Evolutionary conservation across 2,888 invertebrate genomes (phyloP).

Genomic region (Acrocyrtus sp.): DNA sequence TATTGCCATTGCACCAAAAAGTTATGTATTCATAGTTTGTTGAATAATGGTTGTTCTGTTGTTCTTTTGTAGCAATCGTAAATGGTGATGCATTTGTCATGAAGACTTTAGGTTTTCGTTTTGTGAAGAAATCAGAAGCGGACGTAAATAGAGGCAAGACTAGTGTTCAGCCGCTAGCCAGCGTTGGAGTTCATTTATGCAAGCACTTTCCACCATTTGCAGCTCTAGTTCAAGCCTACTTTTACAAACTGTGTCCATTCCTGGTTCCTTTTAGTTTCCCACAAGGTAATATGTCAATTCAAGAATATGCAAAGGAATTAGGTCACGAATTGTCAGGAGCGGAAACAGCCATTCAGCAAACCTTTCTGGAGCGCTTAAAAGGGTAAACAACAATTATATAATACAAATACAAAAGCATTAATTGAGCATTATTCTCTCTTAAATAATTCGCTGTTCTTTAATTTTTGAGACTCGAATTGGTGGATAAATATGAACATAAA

Average conservation of each 20-base stretch:
- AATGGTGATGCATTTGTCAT: conserved; percentile 57
- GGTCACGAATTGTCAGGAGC: conserved; percentile 56
- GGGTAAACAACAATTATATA: conserved; percentile 53
- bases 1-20: too few species aligned
- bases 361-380: conserved; percentile 56
- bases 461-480: neutral
- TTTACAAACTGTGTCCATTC: conserved; percentile 62
- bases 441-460: neutral
- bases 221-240: conserved; percentile 53
- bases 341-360: conserved; percentile 58
- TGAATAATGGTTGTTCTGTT: too few species aligned
- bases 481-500: conserved; percentile 1
- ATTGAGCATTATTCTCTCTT: too few species aligned
- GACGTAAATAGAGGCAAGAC: conserved; percentile 58
- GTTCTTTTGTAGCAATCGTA: conserved; percentile 40
- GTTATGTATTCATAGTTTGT: too few species aligned
- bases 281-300: conserved; percentile 43
- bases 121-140: conserved; percentile 61
- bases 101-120: conserved; percentile 59
- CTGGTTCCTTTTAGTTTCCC: conserved; percentile 62
- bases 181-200: conserved; percentile 55
- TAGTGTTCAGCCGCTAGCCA: conserved; percentile 57
- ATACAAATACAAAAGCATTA: neutral
- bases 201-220: conserved; percentile 57
- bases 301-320: conserved; percentile 56